Conservation (phyloP, 2,888 invertebrate species). For the Drosophila gaucha region DNA sequence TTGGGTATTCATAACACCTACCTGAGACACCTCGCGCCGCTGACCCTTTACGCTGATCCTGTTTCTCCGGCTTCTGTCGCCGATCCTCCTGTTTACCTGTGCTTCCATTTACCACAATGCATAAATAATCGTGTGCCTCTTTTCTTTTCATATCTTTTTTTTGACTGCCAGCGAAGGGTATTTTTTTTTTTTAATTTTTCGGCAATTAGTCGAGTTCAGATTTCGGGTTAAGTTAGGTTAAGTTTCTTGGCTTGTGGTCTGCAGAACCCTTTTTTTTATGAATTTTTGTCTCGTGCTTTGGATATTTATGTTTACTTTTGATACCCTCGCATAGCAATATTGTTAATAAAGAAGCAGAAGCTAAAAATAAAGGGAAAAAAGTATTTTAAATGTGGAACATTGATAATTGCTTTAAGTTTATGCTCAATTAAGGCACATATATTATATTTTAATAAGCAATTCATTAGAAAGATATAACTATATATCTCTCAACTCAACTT, state of each 20-base stretch:
- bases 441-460: neutral
- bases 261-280: slow-evolving; percentile 21
- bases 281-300: slow-evolving; percentile 26
- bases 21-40: slow-evolving; percentile 55
- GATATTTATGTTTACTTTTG: slow-evolving; percentile 3
- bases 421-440: neutral
- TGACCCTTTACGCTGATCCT: slow-evolving; percentile 20
- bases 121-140: slow-evolving; percentile 44
- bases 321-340: neutral
- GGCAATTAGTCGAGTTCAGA: slow-evolving; percentile 67
- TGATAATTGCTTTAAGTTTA: neutral
- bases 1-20: slow-evolving; percentile 34
- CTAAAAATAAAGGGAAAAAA: neutral
- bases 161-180: slow-evolving; percentile 28
- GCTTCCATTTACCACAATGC: slow-evolving; percentile 42
- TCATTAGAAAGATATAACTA: neutral
- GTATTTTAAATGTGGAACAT: neutral
- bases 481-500: neutral
- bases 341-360: too few species aligned
- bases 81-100: slow-evolving; percentile 46
- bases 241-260: slow-evolving; percentile 46
- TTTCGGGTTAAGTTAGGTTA: slow-evolving; percentile 63
- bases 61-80: slow-evolving; percentile 2
- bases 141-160: neutral
- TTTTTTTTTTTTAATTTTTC: slow-evolving; percentile 60